Evolutionary conservation across 2,113 vertebrate species (phyloP).

Genomic region (Synchiropus splendidus): DNA sequence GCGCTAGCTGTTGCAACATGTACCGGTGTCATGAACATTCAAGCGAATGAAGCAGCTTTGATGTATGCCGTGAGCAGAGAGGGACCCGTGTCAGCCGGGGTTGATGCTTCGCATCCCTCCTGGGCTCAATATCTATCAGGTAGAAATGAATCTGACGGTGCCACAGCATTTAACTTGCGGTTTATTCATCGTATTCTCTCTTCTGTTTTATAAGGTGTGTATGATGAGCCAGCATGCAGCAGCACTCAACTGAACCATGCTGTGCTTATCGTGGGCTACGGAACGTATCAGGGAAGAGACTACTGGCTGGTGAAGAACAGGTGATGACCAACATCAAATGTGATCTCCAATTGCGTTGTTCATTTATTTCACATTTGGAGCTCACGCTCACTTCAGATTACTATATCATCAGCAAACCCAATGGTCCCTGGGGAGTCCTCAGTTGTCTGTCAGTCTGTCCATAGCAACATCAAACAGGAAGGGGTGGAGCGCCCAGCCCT

Average conservation of each 20-base stretch:
- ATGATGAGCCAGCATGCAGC: slow-evolving; percentile 61
- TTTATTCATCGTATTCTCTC: too few species aligned
- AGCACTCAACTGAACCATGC: slow-evolving; percentile 56
- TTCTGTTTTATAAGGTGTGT: slow-evolving; percentile 50
- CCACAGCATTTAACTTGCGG: too few species aligned
- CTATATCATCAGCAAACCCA: too few species aligned
- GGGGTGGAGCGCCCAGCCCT: too few species aligned
- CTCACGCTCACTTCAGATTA: too few species aligned
- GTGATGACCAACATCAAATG: slow-evolving; percentile 20
- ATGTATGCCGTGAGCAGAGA: slow-evolving; percentile 64
- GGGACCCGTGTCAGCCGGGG: slow-evolving; percentile 64
- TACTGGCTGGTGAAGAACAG: slow-evolving; percentile 76
- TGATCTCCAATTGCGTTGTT: too few species aligned
- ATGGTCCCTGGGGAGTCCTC: too few species aligned
- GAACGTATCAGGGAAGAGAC: slow-evolving; percentile 31
- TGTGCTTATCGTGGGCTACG: slow-evolving; percentile 67
- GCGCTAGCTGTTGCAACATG: slow-evolving; percentile 54
- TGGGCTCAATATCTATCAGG: slow-evolving; percentile 70
- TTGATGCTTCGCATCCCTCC: slow-evolving; percentile 50
- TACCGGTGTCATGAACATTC: slow-evolving; percentile 51
- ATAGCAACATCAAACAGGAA: too few species aligned
- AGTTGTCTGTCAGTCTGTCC: too few species aligned
- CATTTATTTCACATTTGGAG: too few species aligned
- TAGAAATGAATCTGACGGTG: slow-evolving; percentile 12
- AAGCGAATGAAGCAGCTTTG: slow-evolving; percentile 49